These are phyloP conservation scores for Dipodomys ordii DNA, from an alignment of 2,113 vertebrate genomes.

Conservation along the genomic window DNA sequence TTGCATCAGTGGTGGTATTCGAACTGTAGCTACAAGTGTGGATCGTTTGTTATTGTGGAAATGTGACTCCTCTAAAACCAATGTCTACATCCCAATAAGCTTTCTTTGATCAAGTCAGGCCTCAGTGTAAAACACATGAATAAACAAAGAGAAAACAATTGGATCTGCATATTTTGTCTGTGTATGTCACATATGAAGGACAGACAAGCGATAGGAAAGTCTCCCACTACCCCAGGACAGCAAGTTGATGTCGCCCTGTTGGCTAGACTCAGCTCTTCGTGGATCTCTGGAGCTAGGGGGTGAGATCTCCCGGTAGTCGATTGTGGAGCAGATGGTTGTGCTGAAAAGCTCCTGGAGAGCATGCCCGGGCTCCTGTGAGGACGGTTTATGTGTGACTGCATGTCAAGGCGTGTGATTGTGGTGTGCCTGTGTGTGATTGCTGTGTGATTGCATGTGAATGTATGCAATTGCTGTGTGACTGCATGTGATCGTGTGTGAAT, in stretches of 20 bases:
- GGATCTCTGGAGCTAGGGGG: background rate
- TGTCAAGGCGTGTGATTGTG: too few species aligned
- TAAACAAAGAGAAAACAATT: too few species aligned
- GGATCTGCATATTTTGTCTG: too few species aligned
- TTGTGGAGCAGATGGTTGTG: background rate
- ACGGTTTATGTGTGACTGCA: background rate
- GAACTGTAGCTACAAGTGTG: background rate
- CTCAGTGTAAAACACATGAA: background rate
- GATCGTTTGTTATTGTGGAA: background rate
- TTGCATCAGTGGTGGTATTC: background rate
- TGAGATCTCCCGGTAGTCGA: background rate
- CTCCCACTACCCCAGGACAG: background rate
- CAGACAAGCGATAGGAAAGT: background rate
- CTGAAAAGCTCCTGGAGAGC: background rate
- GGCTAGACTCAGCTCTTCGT: background rate
- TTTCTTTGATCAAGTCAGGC: slow-evolving; percentile 17
- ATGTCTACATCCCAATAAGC: background rate
- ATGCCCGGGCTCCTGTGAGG: background rate
- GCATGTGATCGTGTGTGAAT: too few species aligned
- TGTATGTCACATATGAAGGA: background rate
- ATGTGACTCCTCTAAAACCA: background rate
- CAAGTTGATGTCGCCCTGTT: background rate
- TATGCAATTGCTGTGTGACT: background rate
- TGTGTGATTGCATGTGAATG: background rate
- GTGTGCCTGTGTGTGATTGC: background rate